Percentiles rank a stretch among this genome's conserved stretches.
These are phyloP conservation scores for Leuciscus waleckii DNA, from an alignment of 2,797 vertebrate species.

Conservation along the genomic window DNA sequence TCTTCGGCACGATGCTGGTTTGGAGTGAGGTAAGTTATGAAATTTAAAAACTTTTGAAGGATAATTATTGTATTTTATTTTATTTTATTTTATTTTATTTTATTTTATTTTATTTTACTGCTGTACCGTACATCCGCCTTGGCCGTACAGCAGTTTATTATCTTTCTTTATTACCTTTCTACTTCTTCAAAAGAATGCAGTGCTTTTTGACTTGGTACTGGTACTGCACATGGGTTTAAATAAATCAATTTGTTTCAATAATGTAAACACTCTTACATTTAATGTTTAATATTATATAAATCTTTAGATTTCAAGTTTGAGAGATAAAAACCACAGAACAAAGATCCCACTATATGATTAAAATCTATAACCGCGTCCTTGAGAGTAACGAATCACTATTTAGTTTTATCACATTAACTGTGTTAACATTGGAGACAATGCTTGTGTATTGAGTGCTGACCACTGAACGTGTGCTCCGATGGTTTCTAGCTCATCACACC, in stretches of 20 bases:
- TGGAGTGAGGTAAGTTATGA: conserved; percentile 89
- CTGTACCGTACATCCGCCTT: too few species aligned
- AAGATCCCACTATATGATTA: background rate
- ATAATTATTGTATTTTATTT: background rate
- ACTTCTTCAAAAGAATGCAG: background rate
- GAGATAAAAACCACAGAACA: background rate
- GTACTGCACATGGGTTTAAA: background rate
- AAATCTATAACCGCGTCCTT: conserved; percentile 22
- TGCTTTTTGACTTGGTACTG: background rate
- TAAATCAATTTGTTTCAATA: background rate
- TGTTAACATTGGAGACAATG: conserved; percentile 25
- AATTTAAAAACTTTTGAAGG: background rate
- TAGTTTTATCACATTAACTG: conserved; percentile 21
- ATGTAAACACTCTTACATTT: background rate
- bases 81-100: background rate
- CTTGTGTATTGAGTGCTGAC: conserved; percentile 45
- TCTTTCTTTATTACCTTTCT: background rate
- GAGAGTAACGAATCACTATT: conserved; percentile 22
- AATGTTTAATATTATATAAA: background rate
- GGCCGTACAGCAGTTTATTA: too few species aligned
- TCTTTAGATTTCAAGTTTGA: background rate
- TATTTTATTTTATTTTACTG: background rate
- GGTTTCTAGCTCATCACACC: conserved; percentile 89
- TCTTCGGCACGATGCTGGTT: conserved; percentile 93
- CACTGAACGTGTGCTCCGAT: conserved; percentile 51